phyloP scores from a whole-genome alignment of 2,113 vertebrate species.

The Eira barbara region DNA sequence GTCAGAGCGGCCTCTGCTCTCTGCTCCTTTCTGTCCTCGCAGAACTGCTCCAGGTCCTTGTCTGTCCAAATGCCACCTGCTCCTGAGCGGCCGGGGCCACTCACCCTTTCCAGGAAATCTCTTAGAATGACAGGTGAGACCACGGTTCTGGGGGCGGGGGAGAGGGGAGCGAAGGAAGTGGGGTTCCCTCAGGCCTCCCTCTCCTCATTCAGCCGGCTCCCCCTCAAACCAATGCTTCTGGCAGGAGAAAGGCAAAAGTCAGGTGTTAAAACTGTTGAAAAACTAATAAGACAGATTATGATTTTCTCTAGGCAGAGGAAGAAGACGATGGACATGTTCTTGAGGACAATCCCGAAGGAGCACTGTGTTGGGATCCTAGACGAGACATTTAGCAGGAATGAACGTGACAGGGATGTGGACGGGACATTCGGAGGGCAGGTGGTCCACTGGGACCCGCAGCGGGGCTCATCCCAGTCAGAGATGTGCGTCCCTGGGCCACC shows the following conservation, averaged over 20 bases:
- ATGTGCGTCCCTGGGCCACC: too few relatives aligned
- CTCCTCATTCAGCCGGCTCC: not conserved
- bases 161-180: too few relatives aligned
- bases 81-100: not conserved
- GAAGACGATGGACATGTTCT: not conserved
- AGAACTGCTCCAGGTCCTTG: not conserved
- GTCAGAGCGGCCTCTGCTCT: not conserved
- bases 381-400: not conserved
- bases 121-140: not conserved
- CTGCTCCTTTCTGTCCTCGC: not conserved
- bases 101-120: not conserved
- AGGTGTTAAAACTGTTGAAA: not conserved
- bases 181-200: rapidly evolving
- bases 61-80: not conserved
- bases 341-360: not conserved
- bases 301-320: not conserved
- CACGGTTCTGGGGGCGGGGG: rapidly evolving
- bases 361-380: not conserved
- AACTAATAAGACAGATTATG: not conserved
- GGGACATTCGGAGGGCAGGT: rapidly evolving
- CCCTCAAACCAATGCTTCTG: not conserved
- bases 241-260: not conserved
- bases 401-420: not conserved
- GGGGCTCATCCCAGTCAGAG: rapidly evolving
- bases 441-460: rapidly evolving